These are phyloP conservation scores for Crematogaster levior DNA, from an alignment of 2,888 invertebrate genomes.

Conservation along the genomic window DNA sequence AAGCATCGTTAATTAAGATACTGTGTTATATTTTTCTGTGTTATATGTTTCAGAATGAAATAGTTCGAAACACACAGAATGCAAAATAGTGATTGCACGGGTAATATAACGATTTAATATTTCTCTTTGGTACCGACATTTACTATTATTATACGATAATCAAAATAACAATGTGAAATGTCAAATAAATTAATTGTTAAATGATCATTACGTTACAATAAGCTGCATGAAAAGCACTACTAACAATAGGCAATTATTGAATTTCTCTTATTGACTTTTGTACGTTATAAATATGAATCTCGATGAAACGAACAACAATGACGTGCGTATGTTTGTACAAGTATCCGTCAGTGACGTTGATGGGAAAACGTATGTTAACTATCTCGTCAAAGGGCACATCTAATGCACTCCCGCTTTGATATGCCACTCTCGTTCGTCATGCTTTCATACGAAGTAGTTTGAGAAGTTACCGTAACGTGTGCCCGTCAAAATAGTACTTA, in stretches of 20 bases:
- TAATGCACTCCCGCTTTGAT: constrained; percentile 42
- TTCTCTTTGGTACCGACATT: background rate
- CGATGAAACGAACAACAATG: constrained; percentile 25
- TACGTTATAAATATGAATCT: background rate
- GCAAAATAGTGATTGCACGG: background rate
- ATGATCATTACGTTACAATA: constrained; percentile 9
- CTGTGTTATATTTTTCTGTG: too few species aligned
- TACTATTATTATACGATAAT: background rate
- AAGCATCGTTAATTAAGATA: background rate
- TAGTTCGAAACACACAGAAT: too few species aligned
- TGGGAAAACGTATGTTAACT: constrained; percentile 37
- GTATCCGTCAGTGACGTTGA: constrained; percentile 19
- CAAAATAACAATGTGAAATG: background rate
- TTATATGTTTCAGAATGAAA: background rate
- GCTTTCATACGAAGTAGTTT: constrained; percentile 16
- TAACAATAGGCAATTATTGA: constrained; percentile 2
- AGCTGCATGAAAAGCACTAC: background rate
- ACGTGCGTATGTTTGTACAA: background rate
- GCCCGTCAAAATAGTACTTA: constrained; percentile 18
- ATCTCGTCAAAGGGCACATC: constrained; percentile 43
- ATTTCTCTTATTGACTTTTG: constrained; percentile 22
- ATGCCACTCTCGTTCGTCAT: constrained; percentile 27
- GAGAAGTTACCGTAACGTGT: constrained; percentile 24
- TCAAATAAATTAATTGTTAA: constrained; percentile 13
- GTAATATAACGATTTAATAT: background rate